Base-by-base conservation (phyloP, 2,113 vertebrate species). In the Lipophrys pholis region DNA sequence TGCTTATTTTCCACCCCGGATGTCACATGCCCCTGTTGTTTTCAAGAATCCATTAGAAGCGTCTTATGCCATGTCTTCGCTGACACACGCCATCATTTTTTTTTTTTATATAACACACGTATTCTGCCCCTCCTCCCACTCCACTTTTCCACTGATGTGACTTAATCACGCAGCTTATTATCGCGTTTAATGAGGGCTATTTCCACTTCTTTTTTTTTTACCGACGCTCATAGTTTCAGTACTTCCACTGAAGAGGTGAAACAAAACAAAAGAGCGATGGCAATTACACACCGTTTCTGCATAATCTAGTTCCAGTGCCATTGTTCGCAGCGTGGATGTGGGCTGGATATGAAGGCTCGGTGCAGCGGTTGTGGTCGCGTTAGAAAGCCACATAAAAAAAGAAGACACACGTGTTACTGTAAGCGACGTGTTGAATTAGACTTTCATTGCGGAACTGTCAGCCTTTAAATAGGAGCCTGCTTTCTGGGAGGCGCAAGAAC, bases 81-180 rank as follows among this genome's bases (percentile, higher is more conserved):
- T 7, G 12, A 58, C 35, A 11, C 69, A 17, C 15, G 49, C 46
- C 76, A 15, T 67, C 59, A 9, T 62, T 30, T 30, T 53, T 62
- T 53, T 62, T 50, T 63, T 56, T 54, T 11, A 43, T 64, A 75
- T 43, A 54, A 36, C 57, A 40, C 12, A 0, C 41, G 35, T 3
- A 58, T 49, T 50, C n/a, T n/a, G n/a, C n/a, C n/a, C 21, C 21
- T 4, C 21, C 21, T 4, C 21, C 21, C 21, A 16, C 21, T 6
- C 21, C 45, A 15, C 0, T 9, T 36, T 30, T 15, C 11, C 5
- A 17, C 51, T 8, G 2, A n/a, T 43, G 30, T 16, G 71, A 69
- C 58, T 78, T 57, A 16, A 66, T 76, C 56, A 11, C 5, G 8
- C 66, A 39, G 67, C 71, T 82, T 57, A 56, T 80, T 79, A 70